These are phyloP conservation scores for Furcula furcula DNA, from an alignment of 2,888 invertebrate species.

Conservation along the genomic window DNA sequence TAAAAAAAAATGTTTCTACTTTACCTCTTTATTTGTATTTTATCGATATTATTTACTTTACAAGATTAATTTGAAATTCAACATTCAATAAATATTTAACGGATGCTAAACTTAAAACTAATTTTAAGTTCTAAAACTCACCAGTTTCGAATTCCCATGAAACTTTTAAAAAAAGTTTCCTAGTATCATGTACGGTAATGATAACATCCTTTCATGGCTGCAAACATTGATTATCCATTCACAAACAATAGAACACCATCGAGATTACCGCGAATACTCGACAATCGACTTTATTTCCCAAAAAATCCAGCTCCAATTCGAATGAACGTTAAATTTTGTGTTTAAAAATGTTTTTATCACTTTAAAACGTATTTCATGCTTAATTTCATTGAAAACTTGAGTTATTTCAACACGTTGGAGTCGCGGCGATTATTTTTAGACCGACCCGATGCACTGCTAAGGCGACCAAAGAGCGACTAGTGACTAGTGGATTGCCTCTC, in stretches of 20 bases:
- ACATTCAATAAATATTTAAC: too few species aligned
- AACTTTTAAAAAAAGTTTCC: slow-evolving; percentile 55
- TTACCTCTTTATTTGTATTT: too few species aligned
- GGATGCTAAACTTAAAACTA: too few species aligned
- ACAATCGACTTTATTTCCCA: slow-evolving; percentile 17
- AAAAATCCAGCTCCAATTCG: slow-evolving; percentile 8
- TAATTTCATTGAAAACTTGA: slow-evolving; percentile 48
- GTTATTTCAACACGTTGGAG: slow-evolving; percentile 40
- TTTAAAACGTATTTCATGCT: slow-evolving; percentile 19
- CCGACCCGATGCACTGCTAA: slow-evolving; percentile 32
- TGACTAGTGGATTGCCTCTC: slow-evolving; percentile 30
- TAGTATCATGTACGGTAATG: slow-evolving; percentile 45
- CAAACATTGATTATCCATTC: slow-evolving; percentile 55
- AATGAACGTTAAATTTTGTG: not conserved
- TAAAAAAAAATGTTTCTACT: too few species aligned
- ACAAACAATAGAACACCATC: slow-evolving; percentile 62
- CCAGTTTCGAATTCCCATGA: slow-evolving; percentile 69
- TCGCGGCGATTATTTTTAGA: slow-evolving; percentile 51
- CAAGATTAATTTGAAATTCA: too few species aligned
- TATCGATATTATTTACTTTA: too few species aligned
- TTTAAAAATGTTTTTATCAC: slow-evolving; percentile 10
- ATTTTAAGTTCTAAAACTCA: too few species aligned
- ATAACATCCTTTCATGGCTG: slow-evolving; percentile 68
- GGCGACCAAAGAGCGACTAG: slow-evolving; percentile 51
- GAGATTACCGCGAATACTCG: slow-evolving; percentile 53